A percentile compares a stretch with the other conserved stretches of the same genome.
These are phyloP conservation scores for Zapornia atra DNA, from an alignment of 2,113 vertebrate species.

Conservation along the genomic window DNA sequence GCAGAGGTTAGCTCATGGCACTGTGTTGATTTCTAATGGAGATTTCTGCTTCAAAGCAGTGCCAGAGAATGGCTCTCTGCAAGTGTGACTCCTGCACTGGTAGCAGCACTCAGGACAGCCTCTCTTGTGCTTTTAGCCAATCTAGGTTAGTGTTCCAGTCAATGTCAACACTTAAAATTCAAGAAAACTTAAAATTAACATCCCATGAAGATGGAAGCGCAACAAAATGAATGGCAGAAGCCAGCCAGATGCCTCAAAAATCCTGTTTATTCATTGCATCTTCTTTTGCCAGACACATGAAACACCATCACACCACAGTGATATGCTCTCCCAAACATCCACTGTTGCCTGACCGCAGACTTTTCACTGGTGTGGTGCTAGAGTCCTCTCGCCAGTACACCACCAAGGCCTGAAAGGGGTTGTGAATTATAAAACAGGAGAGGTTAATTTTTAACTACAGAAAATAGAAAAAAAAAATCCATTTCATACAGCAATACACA, in stretches of 20 bases:
- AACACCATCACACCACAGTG: rapidly evolving
- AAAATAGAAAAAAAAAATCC: neutral
- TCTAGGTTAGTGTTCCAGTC: neutral
- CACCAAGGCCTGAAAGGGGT: neutral
- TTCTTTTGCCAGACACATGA: neutral
- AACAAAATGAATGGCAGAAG: neutral
- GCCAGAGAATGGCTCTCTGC: neutral
- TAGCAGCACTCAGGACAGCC: neutral
- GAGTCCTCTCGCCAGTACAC: neutral
- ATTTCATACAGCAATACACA: neutral
- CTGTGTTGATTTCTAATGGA: neutral
- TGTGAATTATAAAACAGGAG: neutral
- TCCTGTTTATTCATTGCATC: neutral
- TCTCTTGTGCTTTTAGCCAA: neutral
- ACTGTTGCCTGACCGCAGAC: neutral
- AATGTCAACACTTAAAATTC: neutral
- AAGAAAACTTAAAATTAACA: neutral
- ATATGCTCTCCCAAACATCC: neutral
- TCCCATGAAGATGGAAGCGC: neutral
- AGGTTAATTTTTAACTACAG: neutral
- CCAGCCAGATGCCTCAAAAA: neutral
- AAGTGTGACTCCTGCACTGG: neutral
- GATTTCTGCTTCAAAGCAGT: rapidly evolving
- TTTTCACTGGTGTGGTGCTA: neutral
- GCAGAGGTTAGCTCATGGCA: neutral